These are phyloP conservation scores for Philotrypesis tridentata DNA, from an alignment of 1,140 invertebrate species.

Conservation along the genomic window DNA sequence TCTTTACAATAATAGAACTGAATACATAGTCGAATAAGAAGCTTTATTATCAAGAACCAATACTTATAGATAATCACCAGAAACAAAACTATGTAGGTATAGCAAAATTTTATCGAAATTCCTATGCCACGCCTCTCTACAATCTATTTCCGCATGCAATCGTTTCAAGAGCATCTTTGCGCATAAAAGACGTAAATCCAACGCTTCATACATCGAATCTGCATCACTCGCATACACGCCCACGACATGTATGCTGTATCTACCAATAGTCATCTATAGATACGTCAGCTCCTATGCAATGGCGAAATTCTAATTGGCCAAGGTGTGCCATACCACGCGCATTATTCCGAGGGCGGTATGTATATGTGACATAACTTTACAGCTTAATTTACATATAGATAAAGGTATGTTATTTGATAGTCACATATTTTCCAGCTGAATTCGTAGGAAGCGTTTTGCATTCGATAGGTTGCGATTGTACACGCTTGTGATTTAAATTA, in stretches of 20 bases:
- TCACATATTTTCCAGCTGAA: background rate
- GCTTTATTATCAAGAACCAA: no score
- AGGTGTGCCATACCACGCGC: background rate
- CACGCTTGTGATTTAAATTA: no score
- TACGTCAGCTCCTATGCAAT: background rate
- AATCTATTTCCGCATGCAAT: background rate
- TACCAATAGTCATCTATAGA: background rate
- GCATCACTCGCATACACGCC: background rate
- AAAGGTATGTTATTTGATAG: background rate
- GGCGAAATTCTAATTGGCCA: background rate
- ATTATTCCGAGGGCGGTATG: background rate
- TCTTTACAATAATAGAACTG: no score
- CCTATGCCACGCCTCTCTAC: background rate
- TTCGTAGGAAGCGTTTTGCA: no score
- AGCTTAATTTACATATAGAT: background rate
- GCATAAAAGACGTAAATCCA: background rate
- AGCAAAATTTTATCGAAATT: no score
- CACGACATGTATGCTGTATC: background rate
- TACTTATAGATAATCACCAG: no score
- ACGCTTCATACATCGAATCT: background rate
- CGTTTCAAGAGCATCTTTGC: background rate
- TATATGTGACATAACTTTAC: background rate
- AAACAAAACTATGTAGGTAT: no score
- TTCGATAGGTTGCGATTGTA: no score
- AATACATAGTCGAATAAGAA: no score